Conservation (phyloP, 2,113 vertebrate species). For the Salvelinus sp. region DNA sequence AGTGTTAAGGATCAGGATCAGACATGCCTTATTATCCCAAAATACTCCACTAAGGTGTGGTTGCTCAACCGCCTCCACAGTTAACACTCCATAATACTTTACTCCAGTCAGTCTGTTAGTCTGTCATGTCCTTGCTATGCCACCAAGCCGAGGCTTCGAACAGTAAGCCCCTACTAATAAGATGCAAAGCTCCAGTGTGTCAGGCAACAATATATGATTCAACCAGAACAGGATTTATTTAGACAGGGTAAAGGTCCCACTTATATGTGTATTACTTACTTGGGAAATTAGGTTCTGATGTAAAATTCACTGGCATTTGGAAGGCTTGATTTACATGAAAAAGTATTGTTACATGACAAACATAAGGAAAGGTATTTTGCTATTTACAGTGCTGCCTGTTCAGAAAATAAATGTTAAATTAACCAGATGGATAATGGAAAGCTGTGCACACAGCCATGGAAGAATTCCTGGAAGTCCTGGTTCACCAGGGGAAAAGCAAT, state of each 20-base stretch:
- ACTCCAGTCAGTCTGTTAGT: neutral
- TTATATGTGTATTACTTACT: too few species aligned
- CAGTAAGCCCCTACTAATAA: neutral
- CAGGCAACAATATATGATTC: neutral
- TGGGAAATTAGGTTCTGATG: too few species aligned
- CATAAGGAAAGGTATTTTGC: too few species aligned
- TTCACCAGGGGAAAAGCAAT: slow-evolving; percentile 1
- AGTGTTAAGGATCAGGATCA: too few species aligned
- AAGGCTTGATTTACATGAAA: too few species aligned
- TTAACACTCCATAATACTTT: neutral
- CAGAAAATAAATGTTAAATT: too few species aligned
- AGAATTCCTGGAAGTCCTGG: slow-evolving; percentile 16
- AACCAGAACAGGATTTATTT: neutral
- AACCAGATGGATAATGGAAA: neutral
- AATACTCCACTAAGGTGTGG: too few species aligned
- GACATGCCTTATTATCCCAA: too few species aligned
- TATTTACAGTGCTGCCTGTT: neutral
- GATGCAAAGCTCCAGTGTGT: neutral
- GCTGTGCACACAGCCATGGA: neutral
- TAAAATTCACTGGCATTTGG: too few species aligned
- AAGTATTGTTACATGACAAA: too few species aligned
- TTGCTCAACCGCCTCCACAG: too few species aligned
- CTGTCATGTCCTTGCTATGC: neutral
- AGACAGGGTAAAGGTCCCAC: too few species aligned
- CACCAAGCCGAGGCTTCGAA: neutral